Evolutionary conservation across 2,888 invertebrate genomes (phyloP), one percentile per base, ranked within the genome.

Genomic region (Pecten maximus): DNA sequence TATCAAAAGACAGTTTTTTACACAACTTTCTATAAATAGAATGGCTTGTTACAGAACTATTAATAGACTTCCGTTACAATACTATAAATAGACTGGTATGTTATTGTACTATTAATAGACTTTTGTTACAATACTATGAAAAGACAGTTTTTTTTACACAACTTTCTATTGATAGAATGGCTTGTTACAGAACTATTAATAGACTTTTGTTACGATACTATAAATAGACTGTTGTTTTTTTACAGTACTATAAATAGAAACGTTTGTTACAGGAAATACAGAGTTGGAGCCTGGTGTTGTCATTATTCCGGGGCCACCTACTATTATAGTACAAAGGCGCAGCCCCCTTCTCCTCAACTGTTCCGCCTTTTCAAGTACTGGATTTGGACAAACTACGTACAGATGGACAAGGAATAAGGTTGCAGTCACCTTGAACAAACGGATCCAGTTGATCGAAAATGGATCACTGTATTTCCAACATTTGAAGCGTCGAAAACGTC

Each of bases 401-500:
- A 87, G 48, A 19, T 90, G 90, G 90, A 87, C 44, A 50, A 86
- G 88, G 50, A 54, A 90, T 39, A 88, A 87, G 12, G n/a, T 40
- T 28, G 19, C 8, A 10, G 50, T 90, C 23, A 48, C 86, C 16
- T 54, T 50, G 3, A 39, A 48, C 39, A 15, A 50, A 40, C 44
- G 90, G 28, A 39, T 90, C 16, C 23, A 88, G 2, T 19, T 90
- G 28, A 40, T n/a, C 0, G 74, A 90, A 23, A 88, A 90, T 87
- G 90, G 90, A 15, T 90, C 90, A 2, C 48, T 90, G 40, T 90
- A 90, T 54, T 88, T 90, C 48, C 90, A 44, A 48, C 87, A 87
- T 28, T 40, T 88, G 3, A 90, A 90, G 40, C 88, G 50, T 23
- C 16, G 87, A 40, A 89, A 87, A 50, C 88, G 88, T 40, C 92